Percentiles rank a stretch among this genome's conserved stretches.
Evolutionary conservation across 1,140 invertebrate species (phyloP).

Genomic region (Harpegnathos saltator): DNA sequence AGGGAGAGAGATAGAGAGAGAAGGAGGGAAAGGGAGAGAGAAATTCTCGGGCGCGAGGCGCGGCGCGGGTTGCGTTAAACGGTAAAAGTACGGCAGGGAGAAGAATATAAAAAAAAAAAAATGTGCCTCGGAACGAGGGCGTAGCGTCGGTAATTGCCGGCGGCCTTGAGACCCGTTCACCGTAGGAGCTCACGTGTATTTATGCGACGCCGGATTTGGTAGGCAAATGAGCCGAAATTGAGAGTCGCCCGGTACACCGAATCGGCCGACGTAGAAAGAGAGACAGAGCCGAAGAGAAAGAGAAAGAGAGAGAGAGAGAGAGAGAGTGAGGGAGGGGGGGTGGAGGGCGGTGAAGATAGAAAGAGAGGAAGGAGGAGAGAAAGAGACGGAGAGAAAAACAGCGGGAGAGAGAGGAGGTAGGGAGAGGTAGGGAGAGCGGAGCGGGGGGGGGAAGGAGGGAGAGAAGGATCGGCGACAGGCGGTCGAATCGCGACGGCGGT

Average conservation of each 20-base stretch:
- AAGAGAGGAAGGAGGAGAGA: conserved; percentile 16
- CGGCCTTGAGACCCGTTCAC: conserved; percentile 72
- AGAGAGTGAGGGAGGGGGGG: no score
- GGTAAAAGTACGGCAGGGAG: conserved; percentile 32
- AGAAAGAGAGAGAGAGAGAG: neutral
- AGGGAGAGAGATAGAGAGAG: conserved; percentile 69
- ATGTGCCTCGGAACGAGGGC: conserved; percentile 34
- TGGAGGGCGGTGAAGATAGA: no score
- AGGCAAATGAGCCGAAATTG: conserved; percentile 80
- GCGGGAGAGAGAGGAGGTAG: neutral
- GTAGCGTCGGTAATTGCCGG: conserved; percentile 68
- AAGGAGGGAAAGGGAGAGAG: conserved; percentile 82
- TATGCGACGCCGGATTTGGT: conserved; percentile 75
- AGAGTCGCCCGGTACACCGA: conserved; percentile 65
- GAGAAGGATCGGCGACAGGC: conserved; percentile 50
- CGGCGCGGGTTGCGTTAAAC: conserved; percentile 47
- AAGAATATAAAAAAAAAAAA: conserved; percentile 43
- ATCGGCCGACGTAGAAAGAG: neutral
- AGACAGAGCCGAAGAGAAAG: neutral
- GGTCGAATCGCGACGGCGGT: conserved; percentile 42
- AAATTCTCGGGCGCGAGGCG: conserved; percentile 68
- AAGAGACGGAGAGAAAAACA: neutral
- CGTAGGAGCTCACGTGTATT: conserved; percentile 64
- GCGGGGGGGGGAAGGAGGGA: neutral
- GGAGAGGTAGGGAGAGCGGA: conserved; percentile 3